Conservation (phyloP, 2,113 vertebrate species). For the Paradoxurus hermaphroditus region DNA sequence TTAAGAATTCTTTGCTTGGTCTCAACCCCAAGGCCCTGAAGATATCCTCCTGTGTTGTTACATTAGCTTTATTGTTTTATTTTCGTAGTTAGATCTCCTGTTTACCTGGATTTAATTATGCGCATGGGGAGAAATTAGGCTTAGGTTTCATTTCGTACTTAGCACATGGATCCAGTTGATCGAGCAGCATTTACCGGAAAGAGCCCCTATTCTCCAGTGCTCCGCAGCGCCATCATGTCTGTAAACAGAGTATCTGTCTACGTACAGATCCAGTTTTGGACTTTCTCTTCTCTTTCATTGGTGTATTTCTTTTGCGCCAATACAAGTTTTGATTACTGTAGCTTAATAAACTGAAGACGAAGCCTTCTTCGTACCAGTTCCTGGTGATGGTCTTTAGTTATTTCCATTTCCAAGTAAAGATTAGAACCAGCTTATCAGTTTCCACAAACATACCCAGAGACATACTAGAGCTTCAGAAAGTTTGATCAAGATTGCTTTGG, state of each 20-base stretch:
- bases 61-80: background rate
- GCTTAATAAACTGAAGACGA: background rate
- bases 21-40: background rate
- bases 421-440: background rate
- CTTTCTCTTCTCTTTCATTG: background rate
- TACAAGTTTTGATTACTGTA: background rate
- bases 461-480: background rate
- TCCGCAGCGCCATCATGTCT: background rate
- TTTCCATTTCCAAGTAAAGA: background rate
- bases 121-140: background rate
- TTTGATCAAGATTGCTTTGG: background rate
- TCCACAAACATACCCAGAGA: background rate
- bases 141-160: background rate
- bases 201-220: background rate
- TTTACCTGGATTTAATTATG: background rate
- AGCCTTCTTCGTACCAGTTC: background rate
- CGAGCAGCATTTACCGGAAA: background rate
- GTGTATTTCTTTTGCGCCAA: background rate
- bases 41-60: background rate
- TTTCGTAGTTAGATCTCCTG: background rate
- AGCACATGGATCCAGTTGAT: background rate
- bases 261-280: background rate
- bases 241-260: background rate
- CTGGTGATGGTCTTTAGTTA: background rate
- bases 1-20: background rate